Evolutionary conservation across 2,888 invertebrate species (phyloP), one percentile per base, ranked within the genome.

Genomic region (Dioctria rufipes): DNA sequence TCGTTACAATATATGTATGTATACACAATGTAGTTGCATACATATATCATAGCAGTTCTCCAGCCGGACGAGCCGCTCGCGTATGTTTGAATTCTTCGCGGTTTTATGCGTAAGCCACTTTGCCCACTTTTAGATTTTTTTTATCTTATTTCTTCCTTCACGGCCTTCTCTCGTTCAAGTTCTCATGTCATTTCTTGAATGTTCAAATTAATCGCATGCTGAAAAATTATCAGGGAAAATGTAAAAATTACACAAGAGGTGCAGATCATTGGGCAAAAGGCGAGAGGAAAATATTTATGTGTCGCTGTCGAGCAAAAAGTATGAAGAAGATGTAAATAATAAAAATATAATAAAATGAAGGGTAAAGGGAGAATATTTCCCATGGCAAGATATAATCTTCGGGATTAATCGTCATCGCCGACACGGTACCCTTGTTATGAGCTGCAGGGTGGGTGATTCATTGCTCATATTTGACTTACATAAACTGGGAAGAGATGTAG

Each of bases 141-240:
- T 42, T 49, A 0, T 25, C 46, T 66, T 9, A 37, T 51, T n/a
- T 5, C 39, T 49, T 69, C 54, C 67, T 79, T 58, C 79, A 79
- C 67, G 67, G 67, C 69, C 58, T 60, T 69, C 67, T 69, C 69
- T 25, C 42, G 46, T 67, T 79, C 77, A 46, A 39, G 77, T 78
- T 79, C 79, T 69, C 79, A 79, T 79, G 79, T 79, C 79, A 79
- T 58, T 78, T 78, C 67, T 67, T 58, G 58, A 67, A 78, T 78
- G 69, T 79, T 79, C 79, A 79, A 79, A 79, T 79, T 79, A 79
- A 79, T 79, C 79, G 79, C 79, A 79, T 79, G 79, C 58, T 79
- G 79, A 79, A 79, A 79, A 79, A 79, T 79, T 79, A 79, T 69
- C 79, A 58, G 25, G 60, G 67, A 79, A 79, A 66, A 78, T 54